Percentiles rank a stretch among this genome's conserved stretches.
Conservation (phyloP, 2,888 invertebrate genomes). For the Cephus rjabovi region DNA sequence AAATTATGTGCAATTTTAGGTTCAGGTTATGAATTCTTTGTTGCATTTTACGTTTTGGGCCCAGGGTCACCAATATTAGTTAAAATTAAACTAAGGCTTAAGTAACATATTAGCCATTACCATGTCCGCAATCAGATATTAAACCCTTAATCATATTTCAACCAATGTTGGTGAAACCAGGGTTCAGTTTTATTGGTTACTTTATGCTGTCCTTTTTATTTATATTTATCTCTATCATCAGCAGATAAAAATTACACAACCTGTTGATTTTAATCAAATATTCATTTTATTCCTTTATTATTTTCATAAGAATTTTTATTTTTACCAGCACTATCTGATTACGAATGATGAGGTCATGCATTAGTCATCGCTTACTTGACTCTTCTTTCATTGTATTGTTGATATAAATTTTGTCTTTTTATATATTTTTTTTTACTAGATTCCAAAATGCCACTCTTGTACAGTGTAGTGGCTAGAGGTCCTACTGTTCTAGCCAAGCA, state of each 20-base stretch:
- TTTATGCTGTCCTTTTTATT: too few relatives aligned
- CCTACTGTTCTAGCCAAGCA: constrained; percentile 88
- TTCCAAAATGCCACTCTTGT: constrained; percentile 86
- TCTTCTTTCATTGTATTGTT: not conserved
- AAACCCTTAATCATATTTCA: not conserved
- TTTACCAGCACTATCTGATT: not conserved
- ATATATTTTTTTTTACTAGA: not conserved
- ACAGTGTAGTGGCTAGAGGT: constrained; percentile 89
- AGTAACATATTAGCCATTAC: not conserved
- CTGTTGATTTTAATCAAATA: not conserved
- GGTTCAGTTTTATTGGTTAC: too few relatives aligned
- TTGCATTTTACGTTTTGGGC: not conserved
- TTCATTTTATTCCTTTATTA: not conserved
- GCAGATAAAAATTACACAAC: not conserved
- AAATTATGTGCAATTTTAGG: not conserved
- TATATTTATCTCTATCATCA: not conserved
- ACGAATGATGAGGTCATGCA: not conserved
- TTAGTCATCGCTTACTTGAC: not conserved
- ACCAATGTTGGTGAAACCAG: too few relatives aligned
- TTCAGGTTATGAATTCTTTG: not conserved
- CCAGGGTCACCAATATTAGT: not conserved
- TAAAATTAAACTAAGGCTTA: not conserved
- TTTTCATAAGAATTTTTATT: not conserved
- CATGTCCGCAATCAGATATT: not conserved
- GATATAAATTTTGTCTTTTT: not conserved